phyloP scores from a whole-genome alignment of 2,113 vertebrate genomes.

The Rattus rattus region DNA sequence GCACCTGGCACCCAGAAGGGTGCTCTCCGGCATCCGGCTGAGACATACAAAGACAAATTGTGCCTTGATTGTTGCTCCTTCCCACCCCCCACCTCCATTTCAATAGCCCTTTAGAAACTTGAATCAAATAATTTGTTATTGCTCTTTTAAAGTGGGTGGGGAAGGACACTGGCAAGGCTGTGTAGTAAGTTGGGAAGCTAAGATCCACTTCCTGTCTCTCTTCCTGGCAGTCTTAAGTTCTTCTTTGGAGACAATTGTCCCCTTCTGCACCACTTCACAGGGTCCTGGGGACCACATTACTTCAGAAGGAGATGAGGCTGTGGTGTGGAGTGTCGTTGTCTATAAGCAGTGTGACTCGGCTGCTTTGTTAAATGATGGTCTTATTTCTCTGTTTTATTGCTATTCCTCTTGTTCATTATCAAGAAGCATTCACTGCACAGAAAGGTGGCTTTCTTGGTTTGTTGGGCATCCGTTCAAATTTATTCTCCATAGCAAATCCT shows the following conservation, averaged over 20 bases:
- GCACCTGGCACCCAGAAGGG: background rate
- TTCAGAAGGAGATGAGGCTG: background rate
- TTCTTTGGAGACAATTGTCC: background rate
- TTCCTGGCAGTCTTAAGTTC: background rate
- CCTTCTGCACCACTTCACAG: background rate
- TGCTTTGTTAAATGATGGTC: background rate
- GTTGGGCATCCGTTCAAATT: background rate
- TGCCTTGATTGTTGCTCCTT: background rate
- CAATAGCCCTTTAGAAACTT: background rate
- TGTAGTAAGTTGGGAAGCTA: background rate
- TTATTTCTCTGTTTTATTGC: constrained; percentile 9
- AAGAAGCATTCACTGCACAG: background rate
- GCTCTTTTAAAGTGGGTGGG: background rate
- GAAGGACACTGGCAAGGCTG: background rate
- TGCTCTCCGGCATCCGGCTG: background rate
- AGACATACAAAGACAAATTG: background rate
- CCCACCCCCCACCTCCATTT: background rate
- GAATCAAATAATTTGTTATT: background rate
- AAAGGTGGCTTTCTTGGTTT: background rate
- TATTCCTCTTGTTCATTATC: background rate
- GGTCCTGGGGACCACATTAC: background rate
- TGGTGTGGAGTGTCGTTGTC: background rate
- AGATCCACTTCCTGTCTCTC: background rate
- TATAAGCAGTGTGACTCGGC: background rate
- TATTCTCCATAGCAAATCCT: background rate